Evolutionary conservation across 2,888 invertebrate genomes (phyloP).

Genomic region (Callinectes sapidus): DNA sequence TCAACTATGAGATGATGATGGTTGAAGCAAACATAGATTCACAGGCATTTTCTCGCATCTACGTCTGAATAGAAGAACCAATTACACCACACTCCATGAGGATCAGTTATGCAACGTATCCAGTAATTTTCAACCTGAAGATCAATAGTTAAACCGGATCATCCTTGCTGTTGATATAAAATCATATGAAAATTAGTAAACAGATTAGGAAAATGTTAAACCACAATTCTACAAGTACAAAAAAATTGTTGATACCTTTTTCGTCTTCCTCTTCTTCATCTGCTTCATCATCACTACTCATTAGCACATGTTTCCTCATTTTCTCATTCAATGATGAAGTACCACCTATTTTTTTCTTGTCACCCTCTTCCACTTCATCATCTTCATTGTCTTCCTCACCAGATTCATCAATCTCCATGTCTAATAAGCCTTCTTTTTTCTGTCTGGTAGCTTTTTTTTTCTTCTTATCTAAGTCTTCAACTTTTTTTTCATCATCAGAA

Average conservation of each 20-base stretch:
- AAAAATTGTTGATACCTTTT: conserved; percentile 47
- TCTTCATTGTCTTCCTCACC: conserved; percentile 64
- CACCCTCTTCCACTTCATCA: conserved; percentile 14
- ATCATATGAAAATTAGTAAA: no score
- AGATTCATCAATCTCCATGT: conserved; percentile 65
- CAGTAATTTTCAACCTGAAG: no score
- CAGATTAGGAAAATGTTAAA: not conserved
- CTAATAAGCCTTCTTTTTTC: conserved; percentile 70
- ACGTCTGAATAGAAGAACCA: no score
- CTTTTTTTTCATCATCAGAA: conserved; percentile 51
- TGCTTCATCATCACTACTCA: conserved; percentile 69
- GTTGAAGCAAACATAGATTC: no score
- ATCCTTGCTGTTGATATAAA: no score
- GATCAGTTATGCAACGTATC: no score
- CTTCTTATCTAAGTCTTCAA: conserved; percentile 36
- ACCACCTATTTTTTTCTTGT: conserved; percentile 55
- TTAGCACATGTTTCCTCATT: conserved; percentile 59
- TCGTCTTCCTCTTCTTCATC: conserved; percentile 63
- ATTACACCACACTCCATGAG: no score
- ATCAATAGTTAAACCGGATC: no score
- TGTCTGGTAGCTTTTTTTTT: conserved; percentile 32
- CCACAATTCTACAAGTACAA: not conserved
- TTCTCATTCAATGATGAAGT: conserved; percentile 65
- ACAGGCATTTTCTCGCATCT: no score
- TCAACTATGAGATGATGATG: no score